Base-by-base conservation (phyloP, 2,113 vertebrate genomes). In the Caranx ignobilis region DNA sequence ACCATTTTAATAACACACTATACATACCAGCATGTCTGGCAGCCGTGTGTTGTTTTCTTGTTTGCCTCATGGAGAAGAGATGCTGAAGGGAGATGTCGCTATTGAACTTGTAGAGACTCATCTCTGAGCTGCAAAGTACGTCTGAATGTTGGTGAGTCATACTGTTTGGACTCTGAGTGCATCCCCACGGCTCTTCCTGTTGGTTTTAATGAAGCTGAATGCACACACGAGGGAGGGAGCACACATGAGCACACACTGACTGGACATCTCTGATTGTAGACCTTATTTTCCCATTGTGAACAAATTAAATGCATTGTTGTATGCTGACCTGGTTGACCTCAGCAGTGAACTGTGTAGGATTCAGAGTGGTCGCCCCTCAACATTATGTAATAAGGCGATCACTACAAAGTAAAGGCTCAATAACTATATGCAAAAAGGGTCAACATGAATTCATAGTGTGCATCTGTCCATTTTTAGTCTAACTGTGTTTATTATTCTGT, bases 101-200 rank as follows among this genome's bases (percentile, higher is more conserved):
- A 55, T 52, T 71, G 35, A 80, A 71, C 64, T 32, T 64, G 67
- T 71, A 59, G 43, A 78, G 57, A 67, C 67, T 77, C 0, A 39
- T 77, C 62, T 73, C 52, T 74, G 60, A 54, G 64, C 79, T 77
- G 62, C 48, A 47, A 61, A 56, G 35, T 41, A 39, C 26, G 7
- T 83, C 71, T 77, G 79, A 61, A 62, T 47, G 26, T 56, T 62
- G 50, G 39, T 86, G 82, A 92, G 75, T 88, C 84, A 87, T 52
- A 34, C 21, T 83, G 81, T 91, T 83, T 87, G 77, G 70, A 86
- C 26, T 62, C 50, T 26, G 61, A 74, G 26, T 47, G 31, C 41
- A 21, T 47, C 60, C 87, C 77, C 9, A n/a, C 61, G 26, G 76
- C 78, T 31, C 78, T 84, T 77, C 54, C 69, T 84, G 39, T 83